These are phyloP conservation scores for Clarias magur DNA, from an alignment of 2,113 vertebrate genomes.

Conservation along the genomic window DNA sequence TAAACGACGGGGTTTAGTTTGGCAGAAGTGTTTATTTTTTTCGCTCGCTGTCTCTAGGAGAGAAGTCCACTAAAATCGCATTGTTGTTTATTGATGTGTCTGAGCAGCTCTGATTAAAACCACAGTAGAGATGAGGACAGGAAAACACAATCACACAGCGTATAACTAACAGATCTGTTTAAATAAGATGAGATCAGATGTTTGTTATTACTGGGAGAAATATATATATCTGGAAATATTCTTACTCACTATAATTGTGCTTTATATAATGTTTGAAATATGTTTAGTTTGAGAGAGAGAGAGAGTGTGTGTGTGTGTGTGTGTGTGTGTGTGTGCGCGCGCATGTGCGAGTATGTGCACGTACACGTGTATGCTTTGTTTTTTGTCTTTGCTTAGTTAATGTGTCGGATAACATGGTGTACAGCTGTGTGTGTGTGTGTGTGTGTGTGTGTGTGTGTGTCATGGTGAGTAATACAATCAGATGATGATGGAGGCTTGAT, in stretches of 20 bases:
- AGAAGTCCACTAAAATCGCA: neutral
- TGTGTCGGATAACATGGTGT: slow-evolving; percentile 15
- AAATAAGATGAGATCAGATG: neutral
- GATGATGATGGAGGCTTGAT: neutral
- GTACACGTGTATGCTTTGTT: neutral
- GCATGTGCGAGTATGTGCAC: too few relatives aligned
- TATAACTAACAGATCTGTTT: neutral
- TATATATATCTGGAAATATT: neutral
- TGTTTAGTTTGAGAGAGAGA: too few relatives aligned
- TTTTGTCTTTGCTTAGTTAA: slow-evolving; percentile 1
- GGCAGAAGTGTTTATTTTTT: slow-evolving; percentile 18
- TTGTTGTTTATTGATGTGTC: neutral
- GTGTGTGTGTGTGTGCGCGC: neutral
- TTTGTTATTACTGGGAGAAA: neutral
- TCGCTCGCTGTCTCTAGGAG: slow-evolving; percentile 11
- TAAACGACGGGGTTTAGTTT: neutral
- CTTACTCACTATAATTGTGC: neutral
- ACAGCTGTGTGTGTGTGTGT: neutral
- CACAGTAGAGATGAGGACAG: neutral
- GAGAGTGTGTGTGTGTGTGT: neutral
- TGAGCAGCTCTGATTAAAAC: neutral
- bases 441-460: slow-evolving; percentile 4
- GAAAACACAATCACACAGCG: neutral
- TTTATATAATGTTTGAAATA: neutral
- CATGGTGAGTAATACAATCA: slow-evolving; percentile 32